Base-by-base conservation (phyloP, 2,797 vertebrate genomes). In the Gorsachius magnificus region DNA sequence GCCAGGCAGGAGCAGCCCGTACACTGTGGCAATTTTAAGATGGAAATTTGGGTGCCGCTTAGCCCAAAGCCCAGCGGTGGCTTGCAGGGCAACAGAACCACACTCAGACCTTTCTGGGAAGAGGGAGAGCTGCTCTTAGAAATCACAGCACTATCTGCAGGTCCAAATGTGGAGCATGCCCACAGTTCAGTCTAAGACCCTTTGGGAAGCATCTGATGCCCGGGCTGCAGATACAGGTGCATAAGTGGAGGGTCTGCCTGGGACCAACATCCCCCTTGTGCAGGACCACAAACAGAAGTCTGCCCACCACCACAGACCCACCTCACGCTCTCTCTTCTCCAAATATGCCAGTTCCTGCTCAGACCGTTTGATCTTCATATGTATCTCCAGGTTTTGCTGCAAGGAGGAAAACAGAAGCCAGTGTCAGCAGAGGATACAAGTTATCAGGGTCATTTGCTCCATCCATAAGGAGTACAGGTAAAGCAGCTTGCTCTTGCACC, bases 371-470 rank as follows among this genome's bases (percentile, higher is more conserved):
- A 99, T 99, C 98, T 99, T 99, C 83, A 99, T 98, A 76, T 99
- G 99, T 94, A 99, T 99, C 96, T 99, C 99, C 97, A 99, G 98
- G 97, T 99, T 99, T 99, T 99, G 99, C 99, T 99, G 95, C 83
- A 93, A 97, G 83, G 68, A 95, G 48, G 91, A 88, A 96, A 89
- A 87, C 36, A 91, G 58, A 91, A 92, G 77, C 61, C 76, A 86
- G 84, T 9, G 35, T 96, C 87, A 97, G 68, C 70, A 89, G 8
- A 83, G 56, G 29, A 72, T 43, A 77, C 54, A 83, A 68, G 86
- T 41, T 95, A 75, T 60, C 51, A 56, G 74, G 76, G 85, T 92
- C 75, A 71, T 31, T 46, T 82, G 61, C 56, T 92, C 53, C 68
- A 80, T 65, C 43, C 2, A 0, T 25, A 54, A 51, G 29, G 46